Conservation (phyloP, 2,113 vertebrate genomes). For the Protobothrops flavoviridis region DNA sequence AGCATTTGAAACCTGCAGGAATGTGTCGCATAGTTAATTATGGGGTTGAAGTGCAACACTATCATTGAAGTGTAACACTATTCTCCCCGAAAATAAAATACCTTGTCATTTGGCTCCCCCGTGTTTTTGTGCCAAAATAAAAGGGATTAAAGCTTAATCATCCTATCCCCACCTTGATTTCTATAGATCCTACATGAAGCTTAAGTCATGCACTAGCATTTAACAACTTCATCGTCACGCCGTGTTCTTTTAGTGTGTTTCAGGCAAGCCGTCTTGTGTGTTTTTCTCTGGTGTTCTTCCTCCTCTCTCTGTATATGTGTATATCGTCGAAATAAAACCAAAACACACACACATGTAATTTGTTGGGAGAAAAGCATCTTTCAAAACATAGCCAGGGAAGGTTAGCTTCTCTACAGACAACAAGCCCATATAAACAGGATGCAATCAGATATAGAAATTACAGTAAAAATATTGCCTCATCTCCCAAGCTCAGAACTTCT, state of each 20-base stretch:
- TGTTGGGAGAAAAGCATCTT: constrained; percentile 61
- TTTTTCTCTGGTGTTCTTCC: not conserved
- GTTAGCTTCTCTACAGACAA: constrained; percentile 58
- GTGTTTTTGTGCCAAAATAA: constrained; percentile 53
- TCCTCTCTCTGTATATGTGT: constrained; percentile 31
- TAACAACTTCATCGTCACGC: constrained; percentile 45
- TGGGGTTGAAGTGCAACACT: constrained; percentile 63
- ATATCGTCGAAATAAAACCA: not conserved
- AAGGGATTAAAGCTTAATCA: constrained; percentile 64
- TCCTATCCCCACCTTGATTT: constrained; percentile 64
- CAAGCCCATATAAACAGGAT: constrained; percentile 72
- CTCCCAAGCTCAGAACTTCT: constrained; percentile 72
- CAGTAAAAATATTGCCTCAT: constrained; percentile 78
- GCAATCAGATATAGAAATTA: constrained; percentile 80
- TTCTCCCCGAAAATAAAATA: constrained; percentile 39
- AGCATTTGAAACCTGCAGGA: constrained; percentile 66
- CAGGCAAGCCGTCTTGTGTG: constrained; percentile 13
- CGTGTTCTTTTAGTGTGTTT: too few relatives aligned
- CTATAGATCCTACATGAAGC: constrained; percentile 53
- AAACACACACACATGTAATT: constrained; percentile 5
- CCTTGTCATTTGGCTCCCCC: constrained; percentile 52
- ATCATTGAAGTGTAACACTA: constrained; percentile 63
- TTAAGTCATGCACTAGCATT: constrained; percentile 49
- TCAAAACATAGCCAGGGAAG: constrained; percentile 11
- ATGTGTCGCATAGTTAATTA: constrained; percentile 74